Percentiles rank a stretch among this genome's conserved stretches.
Evolutionary conservation across 2,113 vertebrate genomes (phyloP).

Genomic region (Mystacornis crossleyi): DNA sequence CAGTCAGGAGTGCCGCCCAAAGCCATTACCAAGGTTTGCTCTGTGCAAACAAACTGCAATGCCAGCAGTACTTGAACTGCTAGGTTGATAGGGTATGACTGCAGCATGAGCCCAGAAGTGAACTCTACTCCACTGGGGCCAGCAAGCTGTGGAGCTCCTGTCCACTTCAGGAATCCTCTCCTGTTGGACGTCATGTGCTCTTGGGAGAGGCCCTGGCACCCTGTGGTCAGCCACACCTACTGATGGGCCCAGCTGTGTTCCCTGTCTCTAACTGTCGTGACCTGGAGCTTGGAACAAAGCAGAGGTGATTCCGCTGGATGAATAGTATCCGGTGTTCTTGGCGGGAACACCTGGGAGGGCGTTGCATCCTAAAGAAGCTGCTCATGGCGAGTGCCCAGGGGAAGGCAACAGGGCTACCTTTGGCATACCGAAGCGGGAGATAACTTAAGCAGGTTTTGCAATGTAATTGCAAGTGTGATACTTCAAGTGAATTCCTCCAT

Average conservation of each 20-base stretch:
- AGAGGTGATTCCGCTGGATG: neutral
- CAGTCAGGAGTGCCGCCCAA: neutral
- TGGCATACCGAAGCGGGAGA: neutral
- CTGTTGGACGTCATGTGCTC: neutral
- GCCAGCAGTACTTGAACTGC: neutral
- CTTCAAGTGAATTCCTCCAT: neutral
- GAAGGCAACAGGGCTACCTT: neutral
- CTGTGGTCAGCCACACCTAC: neutral
- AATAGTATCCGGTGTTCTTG: neutral
- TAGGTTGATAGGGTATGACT: neutral
- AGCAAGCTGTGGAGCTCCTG: accelerated
- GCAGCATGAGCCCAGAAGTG: neutral
- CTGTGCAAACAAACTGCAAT: neutral
- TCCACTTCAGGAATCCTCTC: neutral
- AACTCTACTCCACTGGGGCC: neutral
- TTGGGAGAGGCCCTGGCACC: neutral
- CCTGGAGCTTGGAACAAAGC: neutral
- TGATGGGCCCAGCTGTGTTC: neutral
- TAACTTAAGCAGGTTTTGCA: neutral
- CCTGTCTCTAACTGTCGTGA: neutral
- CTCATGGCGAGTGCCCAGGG: neutral
- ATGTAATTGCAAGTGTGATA: neutral
- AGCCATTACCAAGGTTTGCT: neutral
- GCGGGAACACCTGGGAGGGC: neutral
- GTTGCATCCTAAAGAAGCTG: neutral